Evolutionary conservation across 2,113 vertebrate species (phyloP).

Genomic region (Cheirogaleus medius): DNA sequence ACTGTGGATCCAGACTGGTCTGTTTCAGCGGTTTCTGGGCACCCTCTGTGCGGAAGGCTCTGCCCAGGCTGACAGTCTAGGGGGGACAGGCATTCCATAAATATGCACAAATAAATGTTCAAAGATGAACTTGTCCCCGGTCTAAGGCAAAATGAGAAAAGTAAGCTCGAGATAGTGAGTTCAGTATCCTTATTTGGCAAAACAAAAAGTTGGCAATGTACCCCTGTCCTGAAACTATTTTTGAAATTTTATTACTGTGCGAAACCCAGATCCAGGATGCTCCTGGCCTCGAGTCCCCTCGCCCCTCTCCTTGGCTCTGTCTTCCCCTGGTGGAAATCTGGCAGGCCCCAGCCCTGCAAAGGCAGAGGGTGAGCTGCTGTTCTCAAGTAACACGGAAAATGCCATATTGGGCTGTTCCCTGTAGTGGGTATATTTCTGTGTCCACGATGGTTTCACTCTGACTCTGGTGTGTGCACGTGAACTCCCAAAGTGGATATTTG

Average conservation of each 20-base stretch:
- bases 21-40: background rate
- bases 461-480: background rate
- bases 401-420: background rate
- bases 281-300: background rate
- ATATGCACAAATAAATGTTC: background rate
- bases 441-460: background rate
- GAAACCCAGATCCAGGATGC: background rate
- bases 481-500: background rate
- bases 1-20: background rate
- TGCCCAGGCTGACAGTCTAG: background rate
- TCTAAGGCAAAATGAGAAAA: background rate
- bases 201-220: background rate
- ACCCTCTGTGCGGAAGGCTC: background rate
- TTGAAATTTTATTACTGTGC: background rate
- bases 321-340: background rate
- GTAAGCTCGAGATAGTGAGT: background rate
- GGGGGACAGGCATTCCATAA: background rate
- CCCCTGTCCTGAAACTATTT: background rate
- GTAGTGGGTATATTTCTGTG: fast-evolving
- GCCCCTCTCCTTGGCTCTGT: background rate
- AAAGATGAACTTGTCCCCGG: background rate
- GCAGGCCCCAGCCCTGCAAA: background rate
- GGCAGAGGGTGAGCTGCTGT: background rate
- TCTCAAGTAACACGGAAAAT: fast-evolving
- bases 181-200: background rate